Percentiles rank a stretch among this genome's conserved stretches.
Conservation (phyloP, 2,888 invertebrate genomes). For the Phasia obesa region DNA sequence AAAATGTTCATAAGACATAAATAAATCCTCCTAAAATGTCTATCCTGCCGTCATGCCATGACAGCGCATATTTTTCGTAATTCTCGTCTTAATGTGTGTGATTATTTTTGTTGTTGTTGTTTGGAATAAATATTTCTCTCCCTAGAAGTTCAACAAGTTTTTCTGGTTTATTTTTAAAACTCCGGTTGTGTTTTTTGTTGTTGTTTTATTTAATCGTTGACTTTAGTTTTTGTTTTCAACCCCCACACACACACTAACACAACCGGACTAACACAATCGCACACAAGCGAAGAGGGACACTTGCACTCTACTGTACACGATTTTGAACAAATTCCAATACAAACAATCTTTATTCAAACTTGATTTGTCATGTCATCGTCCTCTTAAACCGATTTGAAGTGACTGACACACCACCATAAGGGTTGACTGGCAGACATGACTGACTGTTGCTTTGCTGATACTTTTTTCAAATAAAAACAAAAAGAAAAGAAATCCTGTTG, state of each 20-base stretch:
- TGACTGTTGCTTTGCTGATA: conserved; percentile 24
- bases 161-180: conserved; percentile 65
- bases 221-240: conserved; percentile 51
- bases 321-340: conserved; percentile 15
- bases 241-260: conserved; percentile 40
- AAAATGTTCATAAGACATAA: conserved; percentile 29
- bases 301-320: conserved; percentile 12
- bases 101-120: conserved; percentile 1
- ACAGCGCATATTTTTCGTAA: not conserved
- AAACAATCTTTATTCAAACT: conserved; percentile 57
- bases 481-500: conserved; percentile 59
- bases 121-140: conserved; percentile 17
- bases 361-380: conserved; percentile 60
- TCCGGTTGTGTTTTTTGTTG: conserved; percentile 8
- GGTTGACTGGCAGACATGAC: not conserved
- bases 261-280: not conserved
- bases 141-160: conserved; percentile 69
- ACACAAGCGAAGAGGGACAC: conserved; percentile 2
- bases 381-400: conserved; percentile 22
- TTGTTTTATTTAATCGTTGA: conserved; percentile 34
- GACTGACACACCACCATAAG: not conserved
- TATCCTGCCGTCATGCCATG: not conserved
- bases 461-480: conserved; percentile 1
- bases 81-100: not conserved
- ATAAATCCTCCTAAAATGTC: conserved; percentile 24